These are phyloP conservation scores for Eubucco bourcierii DNA, from an alignment of 2,113 vertebrate species.

Conservation along the genomic window DNA sequence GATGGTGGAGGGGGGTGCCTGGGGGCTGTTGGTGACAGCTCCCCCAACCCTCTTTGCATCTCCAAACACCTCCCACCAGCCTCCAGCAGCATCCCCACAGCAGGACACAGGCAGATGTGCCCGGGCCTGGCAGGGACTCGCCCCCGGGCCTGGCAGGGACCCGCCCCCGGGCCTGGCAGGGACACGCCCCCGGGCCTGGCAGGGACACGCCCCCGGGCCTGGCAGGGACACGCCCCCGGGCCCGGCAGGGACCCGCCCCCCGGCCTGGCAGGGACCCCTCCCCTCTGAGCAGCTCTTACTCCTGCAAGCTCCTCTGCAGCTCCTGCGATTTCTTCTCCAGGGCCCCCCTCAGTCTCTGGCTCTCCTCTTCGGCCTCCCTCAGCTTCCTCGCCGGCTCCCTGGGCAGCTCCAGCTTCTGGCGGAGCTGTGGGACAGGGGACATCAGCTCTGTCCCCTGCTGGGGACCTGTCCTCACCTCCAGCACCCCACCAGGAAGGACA, in stretches of 20 bases:
- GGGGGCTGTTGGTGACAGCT: too few species aligned
- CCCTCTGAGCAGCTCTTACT: conserved; percentile 71
- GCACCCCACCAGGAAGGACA: neutral
- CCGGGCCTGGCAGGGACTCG: too few species aligned
- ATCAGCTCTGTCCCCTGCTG: fast-evolving
- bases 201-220: neutral
- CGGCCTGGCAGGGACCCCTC: too few species aligned
- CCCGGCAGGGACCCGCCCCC: neutral
- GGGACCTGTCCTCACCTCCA: neutral
- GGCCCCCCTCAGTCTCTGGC: conserved; percentile 75
- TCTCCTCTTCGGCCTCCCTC: conserved; percentile 82
- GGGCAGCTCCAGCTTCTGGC: conserved; percentile 57
- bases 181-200: neutral
- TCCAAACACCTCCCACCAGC: too few species aligned
- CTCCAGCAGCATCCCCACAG: too few species aligned
- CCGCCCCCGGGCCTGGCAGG: too few species aligned
- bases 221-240: too few species aligned
- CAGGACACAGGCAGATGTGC: too few species aligned
- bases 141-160: neutral
- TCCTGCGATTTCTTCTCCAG: conserved; percentile 82
- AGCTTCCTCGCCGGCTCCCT: conserved; percentile 58
- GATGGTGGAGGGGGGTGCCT: too few species aligned
- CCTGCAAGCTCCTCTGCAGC: conserved; percentile 79
- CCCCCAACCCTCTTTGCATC: too few species aligned
- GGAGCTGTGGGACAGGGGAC: conserved; percentile 9